A percentile compares a stretch with the other conserved stretches of the same genome.
These are phyloP conservation scores for Cydia strobilella DNA, from an alignment of 1,140 invertebrate species.

Conservation along the genomic window DNA sequence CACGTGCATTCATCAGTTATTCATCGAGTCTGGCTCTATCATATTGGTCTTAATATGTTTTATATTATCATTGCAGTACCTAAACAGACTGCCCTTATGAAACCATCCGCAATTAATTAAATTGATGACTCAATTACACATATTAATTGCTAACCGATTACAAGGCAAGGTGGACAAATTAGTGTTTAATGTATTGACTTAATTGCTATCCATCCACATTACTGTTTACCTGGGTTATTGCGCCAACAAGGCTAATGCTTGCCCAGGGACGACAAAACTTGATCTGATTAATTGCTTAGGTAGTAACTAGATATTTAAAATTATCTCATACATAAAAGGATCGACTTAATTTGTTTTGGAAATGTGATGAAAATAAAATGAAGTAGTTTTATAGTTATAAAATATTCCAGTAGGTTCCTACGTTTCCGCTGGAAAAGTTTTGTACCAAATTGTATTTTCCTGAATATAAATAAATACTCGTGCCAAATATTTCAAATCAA, in stretches of 20 bases:
- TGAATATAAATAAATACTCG: too few relatives aligned
- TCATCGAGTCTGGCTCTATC: slow-evolving; percentile 48
- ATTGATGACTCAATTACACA: slow-evolving; percentile 23
- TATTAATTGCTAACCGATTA: slow-evolving; percentile 23
- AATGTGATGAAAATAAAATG: not conserved
- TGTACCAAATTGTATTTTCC: too few relatives aligned
- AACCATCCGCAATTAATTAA: slow-evolving; percentile 8
- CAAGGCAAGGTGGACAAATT: slow-evolving; percentile 6
- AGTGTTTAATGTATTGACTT: slow-evolving; percentile 28
- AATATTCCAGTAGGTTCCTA: too few relatives aligned
- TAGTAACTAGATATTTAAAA: not conserved
- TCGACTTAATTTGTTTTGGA: not conserved
- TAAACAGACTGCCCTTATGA: not conserved
- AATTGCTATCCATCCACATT: slow-evolving; percentile 1
- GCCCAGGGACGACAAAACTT: not conserved
- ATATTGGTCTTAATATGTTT: slow-evolving; percentile 41
- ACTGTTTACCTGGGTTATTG: not conserved
- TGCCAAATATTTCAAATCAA: too few relatives aligned
- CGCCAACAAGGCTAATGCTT: not conserved
- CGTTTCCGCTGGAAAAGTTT: too few relatives aligned
- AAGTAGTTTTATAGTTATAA: not conserved
- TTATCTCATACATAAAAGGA: not conserved
- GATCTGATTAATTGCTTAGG: not conserved
- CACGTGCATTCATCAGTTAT: slow-evolving; percentile 55
- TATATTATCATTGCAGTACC: slow-evolving; percentile 33